Evolutionary conservation across 1,140 invertebrate genomes (phyloP).

Genomic region (Cyclina sinensis): DNA sequence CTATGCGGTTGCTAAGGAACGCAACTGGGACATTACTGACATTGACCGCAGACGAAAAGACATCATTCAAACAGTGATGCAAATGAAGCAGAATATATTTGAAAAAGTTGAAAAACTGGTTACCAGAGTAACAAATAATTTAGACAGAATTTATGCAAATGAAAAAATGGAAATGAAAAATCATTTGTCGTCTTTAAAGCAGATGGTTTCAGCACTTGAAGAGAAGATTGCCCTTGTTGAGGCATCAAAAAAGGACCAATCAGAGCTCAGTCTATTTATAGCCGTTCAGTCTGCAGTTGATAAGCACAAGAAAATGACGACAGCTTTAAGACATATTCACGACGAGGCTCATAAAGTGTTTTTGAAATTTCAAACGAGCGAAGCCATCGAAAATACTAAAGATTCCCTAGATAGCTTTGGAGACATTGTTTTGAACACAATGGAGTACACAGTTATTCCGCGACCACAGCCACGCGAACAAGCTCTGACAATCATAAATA

Average conservation of each 20-base stretch:
- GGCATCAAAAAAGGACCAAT: not conserved
- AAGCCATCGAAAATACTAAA: not conserved
- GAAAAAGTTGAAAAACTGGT: constrained; percentile 42
- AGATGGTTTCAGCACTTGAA: not conserved
- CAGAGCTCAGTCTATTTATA: constrained; percentile 40
- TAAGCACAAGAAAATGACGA: constrained; percentile 41
- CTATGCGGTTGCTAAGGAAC: constrained; percentile 53
- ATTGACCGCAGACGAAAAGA: constrained; percentile 37
- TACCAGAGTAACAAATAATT: not conserved
- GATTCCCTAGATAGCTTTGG: constrained; percentile 30
- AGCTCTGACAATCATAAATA: not conserved
- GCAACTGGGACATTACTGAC: constrained; percentile 41
- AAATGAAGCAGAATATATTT: constrained; percentile 31
- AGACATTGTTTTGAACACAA: constrained; percentile 23
- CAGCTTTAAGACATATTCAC: constrained; percentile 41
- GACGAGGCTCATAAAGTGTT: constrained; percentile 53
- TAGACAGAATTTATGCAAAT: constrained; percentile 31
- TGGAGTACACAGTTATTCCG: constrained; percentile 44
- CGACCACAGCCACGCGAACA: not conserved
- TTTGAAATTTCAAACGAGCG: constrained; percentile 31
- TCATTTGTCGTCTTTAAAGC: constrained; percentile 29
- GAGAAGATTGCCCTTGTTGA: constrained; percentile 2
- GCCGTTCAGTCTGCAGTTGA: constrained; percentile 24
- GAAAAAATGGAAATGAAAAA: constrained; percentile 46
- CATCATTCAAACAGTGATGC: constrained; percentile 10